These are phyloP conservation scores for Cardiocondyla obscurior DNA, from an alignment of 1,140 invertebrate species.

Conservation along the genomic window DNA sequence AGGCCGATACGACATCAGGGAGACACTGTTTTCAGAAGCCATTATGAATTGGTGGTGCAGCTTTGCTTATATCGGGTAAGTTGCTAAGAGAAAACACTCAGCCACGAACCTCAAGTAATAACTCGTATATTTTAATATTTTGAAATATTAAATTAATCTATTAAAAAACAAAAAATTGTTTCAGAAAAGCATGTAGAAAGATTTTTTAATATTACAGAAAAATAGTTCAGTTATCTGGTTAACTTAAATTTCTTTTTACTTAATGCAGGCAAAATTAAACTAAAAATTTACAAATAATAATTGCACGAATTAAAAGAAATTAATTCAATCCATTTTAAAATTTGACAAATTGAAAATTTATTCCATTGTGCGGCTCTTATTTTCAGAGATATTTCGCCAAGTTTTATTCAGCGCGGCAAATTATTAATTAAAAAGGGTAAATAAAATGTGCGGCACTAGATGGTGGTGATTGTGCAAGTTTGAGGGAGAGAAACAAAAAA, in stretches of 20 bases:
- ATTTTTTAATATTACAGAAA: background rate
- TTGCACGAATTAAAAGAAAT: slow-evolving; percentile 11
- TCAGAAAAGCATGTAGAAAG: background rate
- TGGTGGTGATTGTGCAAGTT: background rate
- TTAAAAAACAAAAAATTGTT: background rate
- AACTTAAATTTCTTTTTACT: background rate
- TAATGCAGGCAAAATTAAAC: background rate
- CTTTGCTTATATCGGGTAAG: slow-evolving; percentile 94
- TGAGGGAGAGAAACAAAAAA: no score
- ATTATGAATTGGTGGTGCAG: slow-evolving; percentile 95
- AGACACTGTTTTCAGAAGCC: slow-evolving; percentile 91
- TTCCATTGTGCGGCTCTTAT: background rate
- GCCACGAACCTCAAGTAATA: background rate
- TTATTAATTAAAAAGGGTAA: slow-evolving; percentile 23
- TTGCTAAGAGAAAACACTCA: slow-evolving; percentile 31
- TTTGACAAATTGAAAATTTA: background rate
- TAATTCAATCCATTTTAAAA: background rate
- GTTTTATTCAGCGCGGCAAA: background rate
- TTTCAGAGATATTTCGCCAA: background rate
- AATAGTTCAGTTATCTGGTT: background rate
- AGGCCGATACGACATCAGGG: slow-evolving; percentile 89
- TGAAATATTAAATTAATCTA: background rate
- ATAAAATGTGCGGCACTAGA: background rate
- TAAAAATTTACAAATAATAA: background rate
- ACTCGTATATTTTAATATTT: background rate